phyloP scores from a whole-genome alignment of 2,888 invertebrate species.

The Synanthedon formicaeformis region DNA sequence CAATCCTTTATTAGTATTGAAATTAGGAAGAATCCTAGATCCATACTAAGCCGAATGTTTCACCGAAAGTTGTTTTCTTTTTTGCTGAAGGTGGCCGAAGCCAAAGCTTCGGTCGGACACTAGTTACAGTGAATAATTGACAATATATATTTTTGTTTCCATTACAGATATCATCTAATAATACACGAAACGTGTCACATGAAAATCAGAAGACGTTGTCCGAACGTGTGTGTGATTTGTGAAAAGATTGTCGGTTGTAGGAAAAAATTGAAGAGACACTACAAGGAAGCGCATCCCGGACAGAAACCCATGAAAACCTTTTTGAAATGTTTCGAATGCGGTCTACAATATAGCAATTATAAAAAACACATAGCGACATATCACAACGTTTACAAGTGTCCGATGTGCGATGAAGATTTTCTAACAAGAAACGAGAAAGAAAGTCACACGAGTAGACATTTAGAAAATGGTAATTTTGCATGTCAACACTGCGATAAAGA shows the following conservation, averaged over 20 bases:
- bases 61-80: no score
- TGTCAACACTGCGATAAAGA: not conserved
- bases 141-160: not conserved
- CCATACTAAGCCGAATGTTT: no score
- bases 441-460: not conserved
- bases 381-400: not conserved
- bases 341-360: not conserved
- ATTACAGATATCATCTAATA: not conserved
- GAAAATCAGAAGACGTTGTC: not conserved
- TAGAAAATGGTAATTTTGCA: not conserved
- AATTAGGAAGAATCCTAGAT: no score
- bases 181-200: not conserved
- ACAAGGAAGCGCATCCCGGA: not conserved
- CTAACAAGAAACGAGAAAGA: not conserved
- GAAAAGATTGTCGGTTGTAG: not conserved
- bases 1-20: no score
- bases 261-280: not conserved
- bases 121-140: no score
- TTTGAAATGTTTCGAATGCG: not conserved
- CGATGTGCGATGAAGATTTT: not conserved
- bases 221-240: not conserved
- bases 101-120: no score
- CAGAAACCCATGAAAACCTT: not conserved
- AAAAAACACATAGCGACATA: not conserved
- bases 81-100: no score